Evolutionary conservation across 2,113 vertebrate genomes (phyloP).

Genomic region (Myotis yumanensis): DNA sequence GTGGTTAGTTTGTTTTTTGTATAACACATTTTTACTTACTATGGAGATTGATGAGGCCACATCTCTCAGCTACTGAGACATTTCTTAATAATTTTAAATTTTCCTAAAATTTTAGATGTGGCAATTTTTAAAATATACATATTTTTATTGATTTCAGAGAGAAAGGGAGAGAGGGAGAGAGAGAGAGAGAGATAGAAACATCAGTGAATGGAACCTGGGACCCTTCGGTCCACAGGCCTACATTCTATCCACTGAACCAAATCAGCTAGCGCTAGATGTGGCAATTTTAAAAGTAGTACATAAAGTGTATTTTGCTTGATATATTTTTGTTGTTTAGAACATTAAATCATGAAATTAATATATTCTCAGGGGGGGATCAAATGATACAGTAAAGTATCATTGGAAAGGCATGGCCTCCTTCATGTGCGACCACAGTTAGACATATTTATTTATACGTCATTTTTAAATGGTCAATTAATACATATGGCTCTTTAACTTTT

Average conservation of each 20-base stretch:
- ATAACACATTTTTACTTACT: neutral
- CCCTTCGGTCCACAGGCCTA: too few relatives aligned
- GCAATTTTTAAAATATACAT: neutral
- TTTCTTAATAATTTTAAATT: slow-evolving; percentile 32
- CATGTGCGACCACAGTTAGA: neutral
- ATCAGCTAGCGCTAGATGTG: neutral
- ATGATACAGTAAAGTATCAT: neutral
- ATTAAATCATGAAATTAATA: slow-evolving; percentile 26
- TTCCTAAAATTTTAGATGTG: neutral
- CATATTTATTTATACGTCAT: neutral
- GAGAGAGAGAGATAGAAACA: too few relatives aligned
- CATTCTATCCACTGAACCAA: too few relatives aligned
- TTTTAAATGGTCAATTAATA: neutral
- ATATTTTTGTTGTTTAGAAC: slow-evolving; percentile 39
- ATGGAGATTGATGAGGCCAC: neutral
- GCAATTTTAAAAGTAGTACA: neutral
- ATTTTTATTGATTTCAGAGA: too few relatives aligned
- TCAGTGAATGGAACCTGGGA: too few relatives aligned
- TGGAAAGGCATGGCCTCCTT: neutral
- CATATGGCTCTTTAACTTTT: neutral
- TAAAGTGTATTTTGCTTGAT: slow-evolving; percentile 14
- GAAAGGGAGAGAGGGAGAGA: too few relatives aligned
- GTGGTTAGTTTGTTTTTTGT: neutral
- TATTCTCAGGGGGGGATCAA: neutral
- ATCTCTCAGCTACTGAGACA: neutral